Conservation (phyloP, 2,888 invertebrate species). For the Melipona bicolor region DNA sequence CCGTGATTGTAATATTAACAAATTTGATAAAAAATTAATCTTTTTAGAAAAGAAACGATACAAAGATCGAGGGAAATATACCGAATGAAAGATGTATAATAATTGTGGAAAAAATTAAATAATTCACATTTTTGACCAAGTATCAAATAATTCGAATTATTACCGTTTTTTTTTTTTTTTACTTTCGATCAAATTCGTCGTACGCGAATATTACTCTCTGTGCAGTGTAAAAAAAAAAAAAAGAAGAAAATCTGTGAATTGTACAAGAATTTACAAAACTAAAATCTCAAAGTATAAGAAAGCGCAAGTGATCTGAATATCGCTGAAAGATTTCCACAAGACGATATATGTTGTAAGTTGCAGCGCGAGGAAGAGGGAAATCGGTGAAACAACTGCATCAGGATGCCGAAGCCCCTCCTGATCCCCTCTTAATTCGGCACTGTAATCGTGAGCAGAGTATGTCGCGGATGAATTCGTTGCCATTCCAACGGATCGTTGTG, state of each 20-base stretch:
- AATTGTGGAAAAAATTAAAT: background rate
- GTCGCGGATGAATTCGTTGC: constrained; percentile 71
- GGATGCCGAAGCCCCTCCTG: constrained; percentile 37
- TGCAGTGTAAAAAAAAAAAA: background rate
- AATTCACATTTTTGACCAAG: background rate
- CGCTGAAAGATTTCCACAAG: background rate
- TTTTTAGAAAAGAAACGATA: background rate
- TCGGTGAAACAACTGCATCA: constrained; percentile 35
- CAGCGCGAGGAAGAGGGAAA: background rate
- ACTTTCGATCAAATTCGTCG: background rate
- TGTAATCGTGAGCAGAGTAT: constrained; percentile 55
- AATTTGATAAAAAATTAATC: background rate
- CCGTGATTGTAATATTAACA: background rate
- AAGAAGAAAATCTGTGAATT: background rate
- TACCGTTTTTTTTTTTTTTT: too few species aligned
- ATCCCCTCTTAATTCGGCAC: constrained; percentile 63
- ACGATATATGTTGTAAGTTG: background rate
- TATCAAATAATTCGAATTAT: background rate
- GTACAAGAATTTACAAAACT: background rate
- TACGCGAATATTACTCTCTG: background rate
- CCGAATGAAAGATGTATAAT: background rate
- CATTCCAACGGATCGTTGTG: constrained; percentile 68
- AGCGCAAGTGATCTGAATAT: background rate
- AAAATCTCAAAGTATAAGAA: background rate
- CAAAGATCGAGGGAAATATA: background rate